Evolutionary conservation across 2,113 vertebrate species (phyloP), one percentile per base, ranked within the genome.

Genomic region (Stegastes partitus): DNA sequence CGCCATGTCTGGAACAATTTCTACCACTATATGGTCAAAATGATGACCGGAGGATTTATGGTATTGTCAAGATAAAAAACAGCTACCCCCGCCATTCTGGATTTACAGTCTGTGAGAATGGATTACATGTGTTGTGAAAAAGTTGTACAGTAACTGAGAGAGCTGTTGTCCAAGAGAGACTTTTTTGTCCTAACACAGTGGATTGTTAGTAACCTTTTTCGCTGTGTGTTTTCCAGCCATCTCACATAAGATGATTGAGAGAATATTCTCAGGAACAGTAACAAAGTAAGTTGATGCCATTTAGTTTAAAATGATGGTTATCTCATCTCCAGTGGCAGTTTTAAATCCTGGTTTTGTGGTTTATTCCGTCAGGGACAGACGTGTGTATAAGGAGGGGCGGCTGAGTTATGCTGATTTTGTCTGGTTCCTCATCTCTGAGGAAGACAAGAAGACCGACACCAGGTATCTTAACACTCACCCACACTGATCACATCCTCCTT

Each of bases 341-440:
- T 42, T 63, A 63, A 68, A 69, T 14, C 1, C 11, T 8, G 16
- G n/a, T 23, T 56, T 55, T 53, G 55, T 72, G 18, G 53, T 34
- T 70, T 55, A 2, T 68, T 59, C 42, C 37, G 0, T 50, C 81
- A 99, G 97, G 65, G 95, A 96, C 76, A 92, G 89, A 16, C 95
- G 85, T 49, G 94, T 94, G 26, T 94, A 90, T 50, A 96, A 96
- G 79, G 95, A 96, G 21, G 95, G 96, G 0, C 94, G 94, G 47
- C 89, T 99, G 5, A 97, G 95, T 83, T 99, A 98, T 0, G 95
- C 96, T 0, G 98, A 99, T 81, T 99, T 98, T 50, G 97, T 99
- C 26, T 99, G 98, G 97, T 98, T 99, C 86, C 93, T 99, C 39
- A 96, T 99, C 91, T 99, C 98, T 0, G 97, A 99, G 89, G 98